These are phyloP conservation scores for Vesta saturnalis DNA, from an alignment of 2,888 invertebrate species.

Conservation along the genomic window DNA sequence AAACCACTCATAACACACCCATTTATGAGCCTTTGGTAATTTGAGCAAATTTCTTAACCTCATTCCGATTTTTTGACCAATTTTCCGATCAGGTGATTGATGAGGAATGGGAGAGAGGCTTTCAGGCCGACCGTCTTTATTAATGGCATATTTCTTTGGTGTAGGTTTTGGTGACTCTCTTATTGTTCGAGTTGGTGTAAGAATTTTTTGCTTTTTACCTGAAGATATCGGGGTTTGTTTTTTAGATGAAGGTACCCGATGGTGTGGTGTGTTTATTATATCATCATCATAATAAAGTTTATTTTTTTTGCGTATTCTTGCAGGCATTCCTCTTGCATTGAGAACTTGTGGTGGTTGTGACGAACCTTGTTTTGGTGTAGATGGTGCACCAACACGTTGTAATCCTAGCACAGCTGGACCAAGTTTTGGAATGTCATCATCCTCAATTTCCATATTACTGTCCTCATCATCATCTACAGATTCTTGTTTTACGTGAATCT, in stretches of 20 bases:
- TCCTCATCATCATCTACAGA: slow-evolving; percentile 69
- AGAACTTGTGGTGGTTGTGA: slow-evolving; percentile 81
- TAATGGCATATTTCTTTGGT: slow-evolving; percentile 43
- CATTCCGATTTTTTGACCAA: slow-evolving; percentile 90
- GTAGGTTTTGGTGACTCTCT: slow-evolving; percentile 54
- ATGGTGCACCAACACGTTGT: slow-evolving; percentile 83
- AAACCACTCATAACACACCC: slow-evolving; percentile 99
- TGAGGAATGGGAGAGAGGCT: slow-evolving; percentile 61
- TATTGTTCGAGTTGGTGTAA: slow-evolving; percentile 40
- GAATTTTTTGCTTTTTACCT: slow-evolving; percentile 58
- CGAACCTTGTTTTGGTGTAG: slow-evolving; percentile 74
- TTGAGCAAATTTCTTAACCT: slow-evolving; percentile 91
- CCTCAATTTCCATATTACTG: slow-evolving; percentile 64
- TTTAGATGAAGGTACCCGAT: slow-evolving; percentile 77
- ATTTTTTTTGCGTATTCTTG: slow-evolving; percentile 89
- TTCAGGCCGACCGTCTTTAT: slow-evolving; percentile 26
- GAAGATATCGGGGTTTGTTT: slow-evolving; percentile 69
- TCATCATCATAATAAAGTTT: slow-evolving; percentile 88
- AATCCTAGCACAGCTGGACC: slow-evolving; percentile 84
- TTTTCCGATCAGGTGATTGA: slow-evolving; percentile 79
- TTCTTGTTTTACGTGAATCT: slow-evolving; percentile 46
- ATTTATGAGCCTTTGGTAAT: slow-evolving; percentile 97
- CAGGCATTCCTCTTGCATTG: slow-evolving; percentile 90
- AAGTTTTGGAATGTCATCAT: slow-evolving; percentile 75
- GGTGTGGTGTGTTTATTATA: slow-evolving; percentile 82